Base-by-base conservation (phyloP, 2,797 vertebrate species). In the Malacoraja senta region DNA sequence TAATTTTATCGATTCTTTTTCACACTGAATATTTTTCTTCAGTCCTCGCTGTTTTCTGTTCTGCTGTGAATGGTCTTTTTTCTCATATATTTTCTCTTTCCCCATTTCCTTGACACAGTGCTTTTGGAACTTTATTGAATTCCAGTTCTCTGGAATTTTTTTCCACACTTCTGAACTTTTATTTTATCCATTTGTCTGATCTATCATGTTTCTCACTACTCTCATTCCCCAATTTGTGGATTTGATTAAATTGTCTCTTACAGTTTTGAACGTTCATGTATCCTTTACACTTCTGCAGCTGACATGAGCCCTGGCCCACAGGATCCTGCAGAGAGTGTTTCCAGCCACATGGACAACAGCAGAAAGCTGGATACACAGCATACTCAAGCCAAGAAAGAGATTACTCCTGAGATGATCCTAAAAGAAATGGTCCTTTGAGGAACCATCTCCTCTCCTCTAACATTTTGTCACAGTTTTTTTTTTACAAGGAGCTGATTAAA, bases 321-420 rank as follows among this genome's bases (percentile, higher is more conserved):
- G 53, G 93, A 91, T 9, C n/a, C 29, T 76, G n/a, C 65, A 71
- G 71, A 68, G 63, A 58, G 24, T 53, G 35, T 58, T 68, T 81
- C 81, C 21, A 68, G 65, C 71, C 32, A 74, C 35, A 72, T 68
- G 21, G 84, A 38, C 6, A 74, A n/a, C 65, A 32, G n/a, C 24
- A 86, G 81, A n/a, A 84, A 86, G 93, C 72, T 74, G 26, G 26
- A 76, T 17, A 19, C 77, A 65, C 74, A 53, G 29, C 53, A 63
- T 29, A 6, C n/a, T 61, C 76, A 76, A 13, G 12, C 24, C 38
- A 84, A 32, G 24, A 44, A 84, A 83, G 84, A 91, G 35, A 26
- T 93, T 58, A 93, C 93, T 2, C 93, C 93, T 77, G 93, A 93
- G 68, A 93, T 93, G 81, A 93, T 92, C 29, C 65, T 93, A 15